These are phyloP conservation scores for Hydropotes inermis DNA, from an alignment of 2,113 vertebrate species.

Conservation along the genomic window DNA sequence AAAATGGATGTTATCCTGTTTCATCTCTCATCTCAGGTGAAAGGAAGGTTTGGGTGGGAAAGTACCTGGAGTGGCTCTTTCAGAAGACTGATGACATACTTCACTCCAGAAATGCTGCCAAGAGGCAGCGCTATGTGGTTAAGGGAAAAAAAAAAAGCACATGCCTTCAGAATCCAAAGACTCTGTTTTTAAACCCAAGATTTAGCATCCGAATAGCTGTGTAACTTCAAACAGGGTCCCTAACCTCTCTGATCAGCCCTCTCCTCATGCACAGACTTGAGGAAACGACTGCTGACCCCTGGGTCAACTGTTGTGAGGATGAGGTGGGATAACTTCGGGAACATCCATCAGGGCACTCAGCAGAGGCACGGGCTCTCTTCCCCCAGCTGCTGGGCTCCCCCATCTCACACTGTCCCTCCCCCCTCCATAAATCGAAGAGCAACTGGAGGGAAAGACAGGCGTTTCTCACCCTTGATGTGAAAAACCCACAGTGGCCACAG, in stretches of 20 bases:
- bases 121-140: neutral
- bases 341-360: neutral
- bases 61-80: neutral
- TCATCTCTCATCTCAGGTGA: neutral
- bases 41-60: neutral
- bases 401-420: neutral
- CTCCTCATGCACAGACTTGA: neutral
- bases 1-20: neutral
- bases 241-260: neutral
- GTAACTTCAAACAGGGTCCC: neutral
- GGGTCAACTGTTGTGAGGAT: neutral
- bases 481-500: neutral
- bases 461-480: neutral
- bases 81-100: neutral
- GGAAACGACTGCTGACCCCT: neutral
- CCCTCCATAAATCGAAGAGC: neutral
- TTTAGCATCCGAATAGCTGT: neutral
- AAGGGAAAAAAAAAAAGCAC: neutral
- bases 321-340: neutral
- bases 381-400: neutral
- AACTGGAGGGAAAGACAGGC: neutral
- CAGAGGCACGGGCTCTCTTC: neutral
- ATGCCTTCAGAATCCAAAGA: neutral
- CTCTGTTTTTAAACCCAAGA: neutral
- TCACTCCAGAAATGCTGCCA: neutral